Percentiles rank a stretch among this genome's conserved stretches.
These are phyloP conservation scores for Sitobion miscanthi DNA, from an alignment of 1,140 invertebrate species.

Conservation along the genomic window DNA sequence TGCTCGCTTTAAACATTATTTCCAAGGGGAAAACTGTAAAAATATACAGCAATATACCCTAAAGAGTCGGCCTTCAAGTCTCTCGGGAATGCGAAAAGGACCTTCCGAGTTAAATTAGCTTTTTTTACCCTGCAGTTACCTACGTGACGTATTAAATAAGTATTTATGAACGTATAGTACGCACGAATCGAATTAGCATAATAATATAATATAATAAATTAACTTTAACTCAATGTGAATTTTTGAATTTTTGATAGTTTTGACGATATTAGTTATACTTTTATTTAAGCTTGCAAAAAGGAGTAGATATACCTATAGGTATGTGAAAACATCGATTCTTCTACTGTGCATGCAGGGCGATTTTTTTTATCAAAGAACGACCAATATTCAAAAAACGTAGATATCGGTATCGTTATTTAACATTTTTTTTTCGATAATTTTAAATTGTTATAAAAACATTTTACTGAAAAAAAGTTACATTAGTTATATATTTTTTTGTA, in stretches of 20 bases:
- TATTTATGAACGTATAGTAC: background rate
- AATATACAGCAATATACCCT: constrained; percentile 1
- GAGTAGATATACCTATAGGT: too few relatives aligned
- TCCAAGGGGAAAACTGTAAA: background rate
- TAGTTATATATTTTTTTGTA: too few relatives aligned
- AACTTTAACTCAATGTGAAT: background rate
- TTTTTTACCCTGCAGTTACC: background rate
- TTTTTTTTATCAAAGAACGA: background rate
- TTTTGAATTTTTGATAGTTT: background rate
- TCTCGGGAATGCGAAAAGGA: background rate
- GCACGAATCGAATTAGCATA: background rate
- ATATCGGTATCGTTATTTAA: too few relatives aligned
- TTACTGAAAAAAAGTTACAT: too few relatives aligned
- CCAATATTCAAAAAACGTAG: background rate
- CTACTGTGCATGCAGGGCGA: too few relatives aligned
- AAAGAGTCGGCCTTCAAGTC: background rate
- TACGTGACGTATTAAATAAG: background rate
- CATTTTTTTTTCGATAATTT: too few relatives aligned
- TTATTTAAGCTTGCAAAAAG: background rate
- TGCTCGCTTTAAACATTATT: background rate
- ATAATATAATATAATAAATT: background rate
- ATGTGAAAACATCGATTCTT: background rate
- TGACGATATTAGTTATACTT: background rate
- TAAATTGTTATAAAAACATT: too few relatives aligned
- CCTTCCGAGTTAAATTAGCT: background rate